A percentile compares a stretch with the other conserved stretches of the same genome.
These are phyloP conservation scores for Ranitomeya variabilis DNA, from an alignment of 2,113 vertebrate species.

Conservation along the genomic window DNA sequence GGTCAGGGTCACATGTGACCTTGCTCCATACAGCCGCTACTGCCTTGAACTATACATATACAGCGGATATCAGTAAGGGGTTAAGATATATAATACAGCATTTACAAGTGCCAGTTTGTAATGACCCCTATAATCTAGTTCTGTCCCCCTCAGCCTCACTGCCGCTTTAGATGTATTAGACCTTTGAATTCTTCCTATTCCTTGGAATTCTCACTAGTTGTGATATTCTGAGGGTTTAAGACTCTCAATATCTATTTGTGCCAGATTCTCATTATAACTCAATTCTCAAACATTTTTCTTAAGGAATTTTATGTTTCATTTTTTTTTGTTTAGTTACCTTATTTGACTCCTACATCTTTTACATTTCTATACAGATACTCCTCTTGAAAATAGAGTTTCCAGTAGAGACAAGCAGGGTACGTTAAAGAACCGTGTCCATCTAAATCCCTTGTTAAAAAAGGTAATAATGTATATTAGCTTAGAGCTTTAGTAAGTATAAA, in stretches of 20 bases:
- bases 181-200: conserved; percentile 34
- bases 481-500: neutral
- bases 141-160: neutral
- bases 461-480: neutral
- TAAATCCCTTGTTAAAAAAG: neutral
- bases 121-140: conserved; percentile 15
- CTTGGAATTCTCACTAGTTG: conserved; percentile 27
- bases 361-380: neutral
- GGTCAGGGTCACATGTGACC: too few species aligned
- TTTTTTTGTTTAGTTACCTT: conserved; percentile 2
- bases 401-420: neutral
- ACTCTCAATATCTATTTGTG: conserved; percentile 7
- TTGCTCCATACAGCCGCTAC: too few species aligned
- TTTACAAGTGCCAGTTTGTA: neutral
- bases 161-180: conserved; percentile 23
- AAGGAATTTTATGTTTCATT: neutral
- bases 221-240: neutral
- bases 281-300: conserved; percentile 30
- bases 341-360: conserved; percentile 19
- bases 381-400: neutral
- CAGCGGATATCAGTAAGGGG: too few species aligned
- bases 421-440: neutral
- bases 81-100: too few species aligned
- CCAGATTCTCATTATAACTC: conserved; percentile 35
- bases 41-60: too few species aligned